These are phyloP conservation scores for Rhombomys opimus DNA, from an alignment of 2,113 vertebrate genomes.

Conservation along the genomic window DNA sequence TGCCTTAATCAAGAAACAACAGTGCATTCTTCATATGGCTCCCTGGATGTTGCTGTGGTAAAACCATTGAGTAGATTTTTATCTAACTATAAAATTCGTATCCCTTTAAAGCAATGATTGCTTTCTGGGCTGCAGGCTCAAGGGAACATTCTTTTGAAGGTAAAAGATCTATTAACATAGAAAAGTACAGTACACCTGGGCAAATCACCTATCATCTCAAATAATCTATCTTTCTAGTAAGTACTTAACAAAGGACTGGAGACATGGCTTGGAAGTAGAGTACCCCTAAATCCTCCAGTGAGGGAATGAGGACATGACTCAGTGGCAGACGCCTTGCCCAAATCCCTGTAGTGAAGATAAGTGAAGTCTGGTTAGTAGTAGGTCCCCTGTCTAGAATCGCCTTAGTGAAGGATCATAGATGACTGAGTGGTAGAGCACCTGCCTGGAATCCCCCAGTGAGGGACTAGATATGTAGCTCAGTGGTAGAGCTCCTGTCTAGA, in stretches of 20 bases:
- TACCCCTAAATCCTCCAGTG: background rate
- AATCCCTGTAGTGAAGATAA: background rate
- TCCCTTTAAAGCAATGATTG: conserved; percentile 47
- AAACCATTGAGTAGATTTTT: conserved; percentile 34
- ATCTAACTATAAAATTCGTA: conserved; percentile 64
- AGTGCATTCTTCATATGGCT: background rate
- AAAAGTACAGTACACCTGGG: conserved; percentile 45
- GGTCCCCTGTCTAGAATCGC: background rate
- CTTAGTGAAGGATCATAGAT: background rate
- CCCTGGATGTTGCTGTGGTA: background rate
- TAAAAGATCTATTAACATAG: conserved; percentile 63
- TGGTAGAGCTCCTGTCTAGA: background rate
- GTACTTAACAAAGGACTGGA: background rate
- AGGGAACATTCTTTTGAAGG: conserved; percentile 57
- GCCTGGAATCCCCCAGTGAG: background rate
- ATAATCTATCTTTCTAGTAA: conserved; percentile 63
- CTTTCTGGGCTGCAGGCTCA: conserved; percentile 41
- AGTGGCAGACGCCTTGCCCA: background rate
- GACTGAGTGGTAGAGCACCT: too few species aligned
- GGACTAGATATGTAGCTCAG: background rate
- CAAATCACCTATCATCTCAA: conserved; percentile 35
- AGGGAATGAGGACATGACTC: background rate
- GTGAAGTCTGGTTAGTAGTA: background rate
- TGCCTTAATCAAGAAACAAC: background rate
- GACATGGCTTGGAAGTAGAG: background rate